Evolutionary conservation across 2,797 vertebrate genomes (phyloP).

Genomic region (Cyprinodon diabolis): DNA sequence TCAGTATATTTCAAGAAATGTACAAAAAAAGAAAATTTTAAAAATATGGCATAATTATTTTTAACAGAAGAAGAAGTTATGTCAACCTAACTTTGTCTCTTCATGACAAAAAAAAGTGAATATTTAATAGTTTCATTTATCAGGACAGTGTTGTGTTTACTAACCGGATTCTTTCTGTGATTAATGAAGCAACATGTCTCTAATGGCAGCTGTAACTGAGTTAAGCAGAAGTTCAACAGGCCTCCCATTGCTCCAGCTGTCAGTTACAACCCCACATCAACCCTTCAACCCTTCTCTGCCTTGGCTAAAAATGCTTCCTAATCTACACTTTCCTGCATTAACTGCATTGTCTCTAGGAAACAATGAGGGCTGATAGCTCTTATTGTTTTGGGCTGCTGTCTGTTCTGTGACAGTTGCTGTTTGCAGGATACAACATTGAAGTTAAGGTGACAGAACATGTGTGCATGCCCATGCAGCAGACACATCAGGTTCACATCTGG

Average conservation of each 20-base stretch:
- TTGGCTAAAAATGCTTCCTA: conserved; percentile 2
- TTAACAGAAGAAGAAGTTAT: neutral
- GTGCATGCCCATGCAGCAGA: conserved; percentile 52
- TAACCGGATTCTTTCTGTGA: conserved; percentile 5
- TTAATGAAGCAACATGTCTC: conserved; percentile 5
- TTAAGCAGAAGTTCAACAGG: conserved; percentile 21
- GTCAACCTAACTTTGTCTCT: neutral
- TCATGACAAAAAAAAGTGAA: neutral
- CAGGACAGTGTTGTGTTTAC: neutral
- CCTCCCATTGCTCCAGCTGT: conserved; percentile 18
- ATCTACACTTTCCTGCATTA: conserved; percentile 3
- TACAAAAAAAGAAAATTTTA: too few relatives aligned
- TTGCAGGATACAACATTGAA: conserved; percentile 26
- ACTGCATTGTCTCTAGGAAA: conserved; percentile 4
- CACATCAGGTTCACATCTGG: conserved; percentile 66
- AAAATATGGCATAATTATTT: too few relatives aligned
- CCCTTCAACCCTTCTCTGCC: conserved; percentile 16
- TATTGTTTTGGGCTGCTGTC: conserved; percentile 21
- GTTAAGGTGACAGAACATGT: conserved; percentile 23
- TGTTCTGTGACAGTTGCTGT: conserved; percentile 53
- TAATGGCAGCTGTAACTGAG: conserved; percentile 3
- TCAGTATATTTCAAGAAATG: too few relatives aligned
- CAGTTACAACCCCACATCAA: conserved; percentile 38
- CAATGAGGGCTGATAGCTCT: conserved; percentile 11
- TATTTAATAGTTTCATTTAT: neutral